Evolutionary conservation across 1,140 invertebrate species (phyloP).

Genomic region (Zaprionus inermis): DNA sequence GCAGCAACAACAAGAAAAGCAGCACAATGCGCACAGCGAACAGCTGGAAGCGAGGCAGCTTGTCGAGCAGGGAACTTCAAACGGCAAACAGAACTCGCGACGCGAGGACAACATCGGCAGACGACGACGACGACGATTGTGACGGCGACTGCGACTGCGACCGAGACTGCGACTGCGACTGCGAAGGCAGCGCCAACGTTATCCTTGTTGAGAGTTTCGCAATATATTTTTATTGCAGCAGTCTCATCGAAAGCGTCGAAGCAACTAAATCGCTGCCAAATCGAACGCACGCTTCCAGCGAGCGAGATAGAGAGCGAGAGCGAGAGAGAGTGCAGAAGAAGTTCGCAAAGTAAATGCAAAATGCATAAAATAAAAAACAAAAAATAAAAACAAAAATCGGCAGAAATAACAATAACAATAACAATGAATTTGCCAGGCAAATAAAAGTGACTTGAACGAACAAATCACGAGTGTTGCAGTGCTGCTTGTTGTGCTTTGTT

Average conservation of each 20-base stretch:
- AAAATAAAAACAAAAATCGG: slow-evolving; percentile 11
- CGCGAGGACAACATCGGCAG: slow-evolving; percentile 52
- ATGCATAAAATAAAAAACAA: slow-evolving; percentile 39
- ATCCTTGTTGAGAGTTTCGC: slow-evolving; percentile 81
- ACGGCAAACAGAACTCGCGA: slow-evolving; percentile 49
- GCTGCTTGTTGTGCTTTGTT: slow-evolving; percentile 3
- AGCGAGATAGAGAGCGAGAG: too few species aligned
- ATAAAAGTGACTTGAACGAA: background rate
- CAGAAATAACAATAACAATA: slow-evolving; percentile 1
- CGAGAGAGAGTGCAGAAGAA: background rate
- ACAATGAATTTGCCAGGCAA: background rate
- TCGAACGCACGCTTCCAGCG: slow-evolving; percentile 5
- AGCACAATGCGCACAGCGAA: slow-evolving; percentile 67
- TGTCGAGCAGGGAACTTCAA: slow-evolving; percentile 65
- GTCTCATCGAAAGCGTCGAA: slow-evolving; percentile 76
- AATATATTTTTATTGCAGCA: slow-evolving; percentile 82
- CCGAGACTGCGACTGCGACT: slow-evolving; percentile 40
- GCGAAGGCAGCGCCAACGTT: slow-evolving; percentile 61
- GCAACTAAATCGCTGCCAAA: slow-evolving; percentile 62
- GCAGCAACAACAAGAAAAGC: slow-evolving; percentile 58
- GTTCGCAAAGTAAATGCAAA: slow-evolving; percentile 31
- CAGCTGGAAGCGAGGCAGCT: slow-evolving; percentile 54
- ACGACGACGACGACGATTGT: slow-evolving; percentile 21
- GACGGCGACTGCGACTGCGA: slow-evolving; percentile 33
- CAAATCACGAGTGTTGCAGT: background rate